These are phyloP conservation scores for Plectrocnemia conspersa DNA, from an alignment of 1,140 invertebrate genomes.

Conservation along the genomic window DNA sequence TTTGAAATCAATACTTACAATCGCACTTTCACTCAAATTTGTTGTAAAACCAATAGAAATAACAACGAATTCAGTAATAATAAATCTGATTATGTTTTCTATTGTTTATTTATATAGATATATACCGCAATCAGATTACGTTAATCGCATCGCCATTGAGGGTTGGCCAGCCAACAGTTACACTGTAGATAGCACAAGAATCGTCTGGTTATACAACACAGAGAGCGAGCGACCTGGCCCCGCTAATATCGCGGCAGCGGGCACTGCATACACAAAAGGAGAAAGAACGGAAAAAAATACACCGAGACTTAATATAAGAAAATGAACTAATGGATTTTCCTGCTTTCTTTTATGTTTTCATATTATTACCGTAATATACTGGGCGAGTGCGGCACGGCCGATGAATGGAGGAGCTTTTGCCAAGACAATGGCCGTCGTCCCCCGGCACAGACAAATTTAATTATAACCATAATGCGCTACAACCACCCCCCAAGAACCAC, in stretches of 20 bases:
- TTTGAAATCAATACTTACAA: too few species aligned
- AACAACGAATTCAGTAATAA: too few species aligned
- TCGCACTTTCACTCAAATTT: too few species aligned
- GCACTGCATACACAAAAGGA: constrained; percentile 35
- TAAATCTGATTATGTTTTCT: too few species aligned
- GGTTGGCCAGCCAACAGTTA: too few species aligned
- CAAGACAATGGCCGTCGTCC: constrained; percentile 23
- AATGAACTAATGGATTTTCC: constrained; percentile 37
- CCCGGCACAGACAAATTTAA: constrained; percentile 20
- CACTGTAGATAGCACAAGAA: too few species aligned
- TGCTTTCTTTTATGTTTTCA: constrained; percentile 36
- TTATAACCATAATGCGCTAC: constrained; percentile 22
- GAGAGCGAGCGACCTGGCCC: constrained; percentile 7
- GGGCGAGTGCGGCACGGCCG: constrained; percentile 19
- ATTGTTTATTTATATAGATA: too few species aligned
- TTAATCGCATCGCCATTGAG: too few species aligned
- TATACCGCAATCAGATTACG: too few species aligned
- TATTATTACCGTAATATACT: constrained; percentile 35
- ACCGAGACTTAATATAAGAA: constrained; percentile 35
- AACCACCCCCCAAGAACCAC: too few species aligned
- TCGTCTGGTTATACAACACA: too few species aligned
- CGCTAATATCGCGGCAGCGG: constrained; percentile 11
- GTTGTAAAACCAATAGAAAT: too few species aligned
- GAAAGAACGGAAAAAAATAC: constrained; percentile 34
- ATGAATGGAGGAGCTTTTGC: constrained; percentile 22